Base-by-base conservation (phyloP, 2,797 vertebrate species). In the Anas acuta region DNA sequence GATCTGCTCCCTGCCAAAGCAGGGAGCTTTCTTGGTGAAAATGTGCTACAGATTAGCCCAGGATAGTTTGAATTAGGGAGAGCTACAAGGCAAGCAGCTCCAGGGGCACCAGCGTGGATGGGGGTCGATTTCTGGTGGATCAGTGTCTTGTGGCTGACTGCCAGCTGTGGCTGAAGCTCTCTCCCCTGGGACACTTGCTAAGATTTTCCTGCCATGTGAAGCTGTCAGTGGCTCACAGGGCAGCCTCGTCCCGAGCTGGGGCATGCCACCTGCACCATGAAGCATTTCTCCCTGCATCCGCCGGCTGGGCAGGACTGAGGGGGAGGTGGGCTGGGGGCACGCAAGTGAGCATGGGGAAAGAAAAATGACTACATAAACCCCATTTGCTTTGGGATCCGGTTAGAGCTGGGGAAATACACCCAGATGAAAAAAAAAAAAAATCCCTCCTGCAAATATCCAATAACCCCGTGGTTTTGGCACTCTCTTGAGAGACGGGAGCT, bases 381-480 rank as follows among this genome's bases (percentile, higher is more conserved):
- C n/a, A 18, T 92, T 89, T 82, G 30, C 53, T 91, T 94, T 77
- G 65, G 30, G 77, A 90, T 77, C 13, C 53, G n/a, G 18, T 39
- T 67, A 64, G 87, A 89, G n/a, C 13, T 41, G 45, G 13, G 16
- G 25, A 92, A 91, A 87, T 45, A 67, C 6, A 60, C 9, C 3
- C 22, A 28, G 9, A 49, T 4, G 3, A 16, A 49, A 56, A 19
- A 32, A 37, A n/a, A 47, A 47, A 43, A 25, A 28, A 37, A 39
- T 39, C 39, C 39, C 13, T 70, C 56, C 41, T 70, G 20, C 60
- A 79, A 93, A 57, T 89, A 90, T 65, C 56, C 64, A 88, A 22
- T 58, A 92, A 87, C 20, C 3, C 61, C 5, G 2, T 84, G 53
- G 57, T 26, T 94, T 93, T 95, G 90, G 39, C 78, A 95, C n/a